These are phyloP conservation scores for Anaspis maculata DNA, from an alignment of 2,888 invertebrate genomes.

Conservation along the genomic window DNA sequence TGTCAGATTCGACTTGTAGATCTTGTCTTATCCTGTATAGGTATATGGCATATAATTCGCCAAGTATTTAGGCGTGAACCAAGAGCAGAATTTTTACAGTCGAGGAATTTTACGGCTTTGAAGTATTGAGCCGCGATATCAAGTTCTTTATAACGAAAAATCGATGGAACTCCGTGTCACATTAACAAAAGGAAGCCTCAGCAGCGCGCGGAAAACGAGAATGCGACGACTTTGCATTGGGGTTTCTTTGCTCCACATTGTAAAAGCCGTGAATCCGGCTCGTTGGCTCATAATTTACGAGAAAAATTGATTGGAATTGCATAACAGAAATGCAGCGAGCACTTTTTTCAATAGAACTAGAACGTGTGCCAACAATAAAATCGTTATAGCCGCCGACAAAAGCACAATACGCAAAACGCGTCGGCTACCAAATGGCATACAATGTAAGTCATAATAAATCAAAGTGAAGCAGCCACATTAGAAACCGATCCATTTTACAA, in stretches of 20 bases:
- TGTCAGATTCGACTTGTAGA: too few relatives aligned
- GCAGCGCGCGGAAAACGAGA: conserved; percentile 27
- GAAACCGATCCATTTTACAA: conserved; percentile 33
- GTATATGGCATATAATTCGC: too few relatives aligned
- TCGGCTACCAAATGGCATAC: conserved; percentile 23
- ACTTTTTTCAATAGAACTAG: conserved; percentile 10
- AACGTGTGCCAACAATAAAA: conserved; percentile 39
- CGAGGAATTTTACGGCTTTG: too few relatives aligned
- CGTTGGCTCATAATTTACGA: too few relatives aligned
- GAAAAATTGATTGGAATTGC: too few relatives aligned
- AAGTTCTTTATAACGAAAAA: conserved; percentile 8
- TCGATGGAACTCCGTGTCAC: conserved; percentile 14
- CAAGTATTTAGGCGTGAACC: too few relatives aligned
- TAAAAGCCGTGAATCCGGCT: too few relatives aligned
- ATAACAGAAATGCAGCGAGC: too few relatives aligned
- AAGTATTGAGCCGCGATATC: too few relatives aligned
- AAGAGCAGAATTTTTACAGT: too few relatives aligned
- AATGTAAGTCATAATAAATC: conserved; percentile 36
- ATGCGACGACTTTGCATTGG: conserved; percentile 5
- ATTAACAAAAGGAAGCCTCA: conserved; percentile 29
- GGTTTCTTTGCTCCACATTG: too few relatives aligned
- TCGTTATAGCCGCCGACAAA: conserved; percentile 15
- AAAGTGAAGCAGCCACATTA: conserved; percentile 28
- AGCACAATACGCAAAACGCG: conserved; percentile 18
- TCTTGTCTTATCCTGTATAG: too few relatives aligned